These are phyloP conservation scores for Podiceps cristatus DNA, from an alignment of 2,113 vertebrate species.

Conservation along the genomic window DNA sequence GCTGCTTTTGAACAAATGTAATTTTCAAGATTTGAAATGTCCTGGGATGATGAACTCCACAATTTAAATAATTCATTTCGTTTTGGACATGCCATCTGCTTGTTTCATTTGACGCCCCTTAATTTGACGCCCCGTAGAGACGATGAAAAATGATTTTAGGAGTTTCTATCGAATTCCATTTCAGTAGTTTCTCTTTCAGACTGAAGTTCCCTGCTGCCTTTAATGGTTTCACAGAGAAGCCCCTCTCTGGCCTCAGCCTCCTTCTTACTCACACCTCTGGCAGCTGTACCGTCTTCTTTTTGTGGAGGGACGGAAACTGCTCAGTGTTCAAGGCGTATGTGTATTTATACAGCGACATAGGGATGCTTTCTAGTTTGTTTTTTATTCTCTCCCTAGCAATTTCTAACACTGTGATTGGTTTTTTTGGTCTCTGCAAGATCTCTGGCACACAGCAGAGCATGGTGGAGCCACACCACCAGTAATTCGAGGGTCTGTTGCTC, in stretches of 20 bases:
- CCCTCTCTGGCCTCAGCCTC: not conserved
- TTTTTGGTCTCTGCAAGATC: not conserved
- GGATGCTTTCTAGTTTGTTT: not conserved
- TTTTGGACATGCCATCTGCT: accelerated
- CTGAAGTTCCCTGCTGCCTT: not conserved
- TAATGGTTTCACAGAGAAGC: not conserved
- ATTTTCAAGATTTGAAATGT: not conserved
- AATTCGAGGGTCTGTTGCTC: not conserved
- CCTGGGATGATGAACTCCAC: not conserved
- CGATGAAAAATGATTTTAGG: not conserved
- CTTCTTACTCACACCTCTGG: not conserved
- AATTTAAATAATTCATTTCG: not conserved
- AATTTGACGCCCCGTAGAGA: not conserved
- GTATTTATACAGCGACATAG: accelerated
- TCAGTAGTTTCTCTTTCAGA: not conserved
- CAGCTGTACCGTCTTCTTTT: not conserved
- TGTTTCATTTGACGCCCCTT: not conserved
- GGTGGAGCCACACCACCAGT: not conserved
- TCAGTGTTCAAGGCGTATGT: not conserved
- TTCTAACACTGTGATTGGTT: not conserved
- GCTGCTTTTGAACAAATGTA: not conserved
- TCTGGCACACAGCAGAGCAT: not conserved
- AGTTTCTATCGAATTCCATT: not conserved
- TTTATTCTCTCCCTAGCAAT: not conserved
- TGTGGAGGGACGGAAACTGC: not conserved